Percentiles rank a stretch among this genome's conserved stretches.
Evolutionary conservation across 2,113 vertebrate species (phyloP).

Genomic region (Sapajus apella): DNA sequence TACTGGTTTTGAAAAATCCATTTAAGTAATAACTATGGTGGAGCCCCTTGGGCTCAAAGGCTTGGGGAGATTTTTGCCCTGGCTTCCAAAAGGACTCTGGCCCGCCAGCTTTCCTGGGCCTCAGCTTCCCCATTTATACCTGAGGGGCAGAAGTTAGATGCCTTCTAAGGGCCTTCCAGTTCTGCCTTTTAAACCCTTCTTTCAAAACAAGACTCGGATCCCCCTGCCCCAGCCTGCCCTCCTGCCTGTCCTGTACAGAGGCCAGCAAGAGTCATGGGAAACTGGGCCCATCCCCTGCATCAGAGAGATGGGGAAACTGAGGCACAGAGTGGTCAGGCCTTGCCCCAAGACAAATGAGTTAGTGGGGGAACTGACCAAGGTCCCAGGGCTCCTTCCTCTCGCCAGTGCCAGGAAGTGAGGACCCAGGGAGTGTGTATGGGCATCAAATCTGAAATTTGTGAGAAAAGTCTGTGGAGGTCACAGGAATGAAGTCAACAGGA

Average conservation of each 20-base stretch:
- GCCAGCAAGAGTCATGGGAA: neutral
- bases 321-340: neutral
- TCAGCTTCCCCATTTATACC: neutral
- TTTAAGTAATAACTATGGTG: neutral
- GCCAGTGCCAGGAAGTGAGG: neutral
- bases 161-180: neutral
- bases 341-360: neutral
- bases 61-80: neutral
- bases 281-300: neutral
- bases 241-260: neutral
- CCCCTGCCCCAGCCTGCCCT: neutral
- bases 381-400: neutral
- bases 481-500: neutral
- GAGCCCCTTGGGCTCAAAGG: neutral
- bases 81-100: neutral
- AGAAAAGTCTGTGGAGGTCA: neutral
- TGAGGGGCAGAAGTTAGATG: neutral
- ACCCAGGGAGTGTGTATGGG: neutral
- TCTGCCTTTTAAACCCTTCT: neutral
- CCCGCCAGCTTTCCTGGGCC: neutral
- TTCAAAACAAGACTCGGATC: neutral
- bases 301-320: slow-evolving; percentile 1
- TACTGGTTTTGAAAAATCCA: neutral
- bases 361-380: neutral
- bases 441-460: neutral